Percentiles rank a stretch among this genome's conserved stretches.
phyloP scores from a whole-genome alignment of 2,113 vertebrate genomes.

The Pseudorectes ferrugineus region DNA sequence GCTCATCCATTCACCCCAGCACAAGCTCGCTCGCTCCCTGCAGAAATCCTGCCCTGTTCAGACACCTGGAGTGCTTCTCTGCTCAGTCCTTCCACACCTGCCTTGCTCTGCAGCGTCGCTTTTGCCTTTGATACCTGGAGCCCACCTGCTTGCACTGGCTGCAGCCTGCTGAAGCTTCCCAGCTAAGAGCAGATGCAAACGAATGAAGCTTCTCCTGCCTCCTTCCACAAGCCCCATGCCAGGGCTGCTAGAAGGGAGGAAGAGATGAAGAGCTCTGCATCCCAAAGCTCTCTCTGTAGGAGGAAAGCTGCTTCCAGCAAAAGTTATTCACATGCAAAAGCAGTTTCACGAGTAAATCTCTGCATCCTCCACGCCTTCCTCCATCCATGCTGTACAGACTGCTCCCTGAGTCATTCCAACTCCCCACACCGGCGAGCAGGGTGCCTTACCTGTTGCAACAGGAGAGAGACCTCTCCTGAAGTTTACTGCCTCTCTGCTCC shows the following conservation, averaged over 20 bases:
- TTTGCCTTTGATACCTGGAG: not conserved
- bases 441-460: slow-evolving; percentile 60
- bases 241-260: not conserved
- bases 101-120: not conserved
- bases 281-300: not conserved
- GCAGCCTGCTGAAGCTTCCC: not conserved
- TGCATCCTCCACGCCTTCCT: not conserved
- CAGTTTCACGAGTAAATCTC: not conserved
- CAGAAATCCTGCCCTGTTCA: not conserved
- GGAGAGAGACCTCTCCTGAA: slow-evolving; percentile 26
- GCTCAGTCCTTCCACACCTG: not conserved
- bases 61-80: not conserved
- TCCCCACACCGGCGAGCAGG: not conserved
- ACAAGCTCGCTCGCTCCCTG: not conserved
- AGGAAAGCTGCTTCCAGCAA: not conserved
- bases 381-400: not conserved
- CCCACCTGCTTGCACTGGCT: not conserved
- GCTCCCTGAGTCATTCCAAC: not conserved
- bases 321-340: not conserved
- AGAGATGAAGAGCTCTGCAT: not conserved
- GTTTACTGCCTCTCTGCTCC: slow-evolving; percentile 5
- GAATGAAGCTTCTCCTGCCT: not conserved
- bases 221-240: not conserved
- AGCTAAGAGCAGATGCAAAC: not conserved
- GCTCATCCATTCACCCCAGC: not conserved